phyloP scores from a whole-genome alignment of 2,797 vertebrate species.

The Intellagama lesueurii region DNA sequence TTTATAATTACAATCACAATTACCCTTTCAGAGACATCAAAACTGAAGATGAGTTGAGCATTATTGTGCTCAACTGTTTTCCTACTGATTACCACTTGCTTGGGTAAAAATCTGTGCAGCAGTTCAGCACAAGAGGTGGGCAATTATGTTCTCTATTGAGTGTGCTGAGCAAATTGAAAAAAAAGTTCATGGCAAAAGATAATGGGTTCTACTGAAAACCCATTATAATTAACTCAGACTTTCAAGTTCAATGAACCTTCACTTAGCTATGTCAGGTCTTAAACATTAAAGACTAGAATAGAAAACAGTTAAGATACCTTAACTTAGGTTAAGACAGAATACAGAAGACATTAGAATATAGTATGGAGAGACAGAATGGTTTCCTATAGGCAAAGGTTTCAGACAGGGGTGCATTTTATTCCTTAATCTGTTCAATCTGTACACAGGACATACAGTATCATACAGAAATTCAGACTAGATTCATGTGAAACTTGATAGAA shows the following conservation, averaged over 20 bases:
- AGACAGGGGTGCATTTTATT: no score
- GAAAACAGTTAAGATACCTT: conserved; percentile 18
- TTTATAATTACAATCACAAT: conserved; percentile 10
- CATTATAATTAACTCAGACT: conserved; percentile 37
- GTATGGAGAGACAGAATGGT: no score
- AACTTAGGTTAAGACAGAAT: no score
- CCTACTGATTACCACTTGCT: conserved; percentile 33
- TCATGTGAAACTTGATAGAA: no score
- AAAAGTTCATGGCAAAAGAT: conserved; percentile 32
- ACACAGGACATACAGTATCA: no score
- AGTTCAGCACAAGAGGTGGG: conserved; percentile 44
- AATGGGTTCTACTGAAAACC: conserved; percentile 30
- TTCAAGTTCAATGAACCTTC: conserved; percentile 37
- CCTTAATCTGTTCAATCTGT: no score
- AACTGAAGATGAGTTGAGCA: conserved; percentile 20
- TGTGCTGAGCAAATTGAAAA: conserved; percentile 39
- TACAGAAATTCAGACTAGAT: no score
- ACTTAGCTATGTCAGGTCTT: conserved; percentile 38
- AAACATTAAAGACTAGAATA: conserved; percentile 38
- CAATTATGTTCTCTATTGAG: conserved; percentile 41
- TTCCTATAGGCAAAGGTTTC: no score
- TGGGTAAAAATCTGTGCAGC: conserved; percentile 33
- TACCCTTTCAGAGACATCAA: conserved; percentile 37
- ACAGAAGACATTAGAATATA: no score
- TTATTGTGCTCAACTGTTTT: background rate